Percentiles rank a stretch among this genome's conserved stretches.
These are phyloP conservation scores for Cheilosia urbana DNA, from an alignment of 2,888 invertebrate genomes.

Conservation along the genomic window DNA sequence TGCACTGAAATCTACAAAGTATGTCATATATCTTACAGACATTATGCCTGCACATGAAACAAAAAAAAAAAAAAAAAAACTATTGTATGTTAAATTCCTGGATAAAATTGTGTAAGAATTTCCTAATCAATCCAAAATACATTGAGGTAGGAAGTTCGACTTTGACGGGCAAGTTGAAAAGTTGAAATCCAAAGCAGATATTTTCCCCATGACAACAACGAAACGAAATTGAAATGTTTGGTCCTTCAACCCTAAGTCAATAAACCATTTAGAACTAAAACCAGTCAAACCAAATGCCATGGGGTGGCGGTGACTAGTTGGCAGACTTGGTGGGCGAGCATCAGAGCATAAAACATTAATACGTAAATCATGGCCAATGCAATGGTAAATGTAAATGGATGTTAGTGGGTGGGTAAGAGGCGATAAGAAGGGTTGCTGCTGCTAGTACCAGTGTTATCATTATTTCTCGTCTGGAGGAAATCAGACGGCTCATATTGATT, in stretches of 20 bases:
- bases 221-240: slow-evolving; percentile 35
- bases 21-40: too few species aligned
- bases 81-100: background rate
- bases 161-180: background rate
- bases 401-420: slow-evolving; percentile 14
- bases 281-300: slow-evolving; percentile 54
- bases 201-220: slow-evolving; percentile 46
- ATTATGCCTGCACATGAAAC: background rate
- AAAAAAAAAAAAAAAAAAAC: background rate
- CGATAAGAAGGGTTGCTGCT: slow-evolving; percentile 30
- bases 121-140: slow-evolving; percentile 28
- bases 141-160: slow-evolving; percentile 53
- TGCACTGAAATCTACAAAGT: too few species aligned
- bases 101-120: background rate
- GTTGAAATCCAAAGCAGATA: slow-evolving; percentile 2
- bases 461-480: slow-evolving; percentile 25
- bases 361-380: slow-evolving; percentile 1
- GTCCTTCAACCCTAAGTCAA: slow-evolving; percentile 52
- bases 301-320: slow-evolving; percentile 5
- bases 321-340: slow-evolving; percentile 28
- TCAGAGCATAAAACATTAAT: slow-evolving; percentile 1
- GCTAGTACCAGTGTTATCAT: slow-evolving; percentile 12
- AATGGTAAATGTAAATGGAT: background rate
- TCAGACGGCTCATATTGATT: slow-evolving; percentile 46
- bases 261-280: slow-evolving; percentile 31